Evolutionary conservation across 2,888 invertebrate genomes (phyloP).

Genomic region (Gibbula magus): DNA sequence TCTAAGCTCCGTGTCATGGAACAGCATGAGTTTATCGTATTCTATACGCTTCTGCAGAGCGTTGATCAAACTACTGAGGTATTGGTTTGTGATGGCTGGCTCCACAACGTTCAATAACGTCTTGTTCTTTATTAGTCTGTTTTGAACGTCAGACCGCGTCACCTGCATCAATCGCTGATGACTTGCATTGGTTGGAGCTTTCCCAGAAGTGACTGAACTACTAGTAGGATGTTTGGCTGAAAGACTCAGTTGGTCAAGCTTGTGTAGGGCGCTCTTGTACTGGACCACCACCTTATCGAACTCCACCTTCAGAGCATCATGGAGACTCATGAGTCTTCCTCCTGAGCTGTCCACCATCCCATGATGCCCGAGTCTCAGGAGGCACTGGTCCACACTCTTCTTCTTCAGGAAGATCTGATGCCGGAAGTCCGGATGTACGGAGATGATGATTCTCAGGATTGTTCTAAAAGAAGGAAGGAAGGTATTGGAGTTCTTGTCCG

Average conservation of each 20-base stretch:
- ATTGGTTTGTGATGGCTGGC: slow-evolving; percentile 87
- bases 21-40: slow-evolving; percentile 91
- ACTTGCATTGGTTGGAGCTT: slow-evolving; percentile 88
- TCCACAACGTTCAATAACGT: slow-evolving; percentile 83
- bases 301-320: slow-evolving; percentile 87
- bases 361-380: slow-evolving; percentile 90
- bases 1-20: slow-evolving; percentile 80
- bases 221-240: slow-evolving; percentile 66
- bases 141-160: slow-evolving; percentile 89
- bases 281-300: slow-evolving; percentile 89
- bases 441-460: slow-evolving; percentile 74
- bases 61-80: slow-evolving; percentile 84
- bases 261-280: slow-evolving; percentile 90
- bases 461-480: slow-evolving; percentile 62
- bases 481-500: slow-evolving; percentile 54
- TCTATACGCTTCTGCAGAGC: slow-evolving; percentile 87
- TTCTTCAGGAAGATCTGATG: slow-evolving; percentile 83
- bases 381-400: slow-evolving; percentile 87
- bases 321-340: slow-evolving; percentile 82
- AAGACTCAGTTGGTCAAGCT: slow-evolving; percentile 81
- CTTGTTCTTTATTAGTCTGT: slow-evolving; percentile 93
- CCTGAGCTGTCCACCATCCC: slow-evolving; percentile 82
- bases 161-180: slow-evolving; percentile 92
- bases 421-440: slow-evolving; percentile 78
- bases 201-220: slow-evolving; percentile 76